Evolutionary conservation across 2,113 vertebrate genomes (phyloP), one percentile per base, ranked within the genome.

Genomic region (Ammodytes marinus): DNA sequence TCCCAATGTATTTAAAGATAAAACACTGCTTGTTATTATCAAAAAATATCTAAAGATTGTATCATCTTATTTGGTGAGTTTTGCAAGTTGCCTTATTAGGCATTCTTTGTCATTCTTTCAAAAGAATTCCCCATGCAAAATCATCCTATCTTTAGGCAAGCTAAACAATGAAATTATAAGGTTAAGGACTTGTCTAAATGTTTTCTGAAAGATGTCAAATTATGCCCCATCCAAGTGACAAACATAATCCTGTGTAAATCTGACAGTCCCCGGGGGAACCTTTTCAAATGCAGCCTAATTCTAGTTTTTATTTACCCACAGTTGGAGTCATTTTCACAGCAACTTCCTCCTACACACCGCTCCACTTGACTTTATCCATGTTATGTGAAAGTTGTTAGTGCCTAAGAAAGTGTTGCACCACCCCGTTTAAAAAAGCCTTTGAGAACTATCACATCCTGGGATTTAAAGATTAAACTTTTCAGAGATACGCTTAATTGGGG

Each of bases 281-380:
- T 82, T 59, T 69, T 82, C 27, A 61, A 74, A 80, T 65, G 80
- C 80, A 84, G 47, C 57, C 52, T 70, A 47, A 77, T 86, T 88
- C 68, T 42, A 67, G 5, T 86, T 91, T 88, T 89, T 83, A 83
- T 81, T 88, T 82, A 83, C 78, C 75, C 77, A 75, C 57, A 45
- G 45, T 79, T 77, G 47, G 49, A 86, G 76, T 74, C 73, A 70
- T 46, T 87, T 84, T 89, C 69, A 86, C 78, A 90, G 63, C 13
- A 66, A 77, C 61, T 89, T 82, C 70, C 80, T 88, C 65, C 69
- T 64, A 75, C 58, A 75, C 52, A 58, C 57, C 12, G 10, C 74
- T 71, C 59, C 43, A 11, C 14, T 77, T 71, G 59, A 65, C 59
- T 82, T 86, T 89, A 81, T 72, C 69, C 66, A 37, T 49, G 69